phyloP scores from a whole-genome alignment of 2,797 vertebrate genomes.

The Sparus aurata region DNA sequence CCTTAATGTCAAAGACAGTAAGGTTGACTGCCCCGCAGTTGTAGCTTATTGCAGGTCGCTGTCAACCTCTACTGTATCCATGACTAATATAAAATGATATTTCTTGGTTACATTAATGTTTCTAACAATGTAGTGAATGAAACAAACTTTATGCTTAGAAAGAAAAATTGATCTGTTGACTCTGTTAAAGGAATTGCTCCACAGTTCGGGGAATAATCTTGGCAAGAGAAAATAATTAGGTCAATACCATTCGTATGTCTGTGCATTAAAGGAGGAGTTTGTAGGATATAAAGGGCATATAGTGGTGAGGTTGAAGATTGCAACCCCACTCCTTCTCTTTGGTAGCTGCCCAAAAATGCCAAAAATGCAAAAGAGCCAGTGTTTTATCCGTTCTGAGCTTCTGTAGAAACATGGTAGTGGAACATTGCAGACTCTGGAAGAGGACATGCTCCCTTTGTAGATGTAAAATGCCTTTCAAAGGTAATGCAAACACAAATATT shows the following conservation, averaged over 20 bases:
- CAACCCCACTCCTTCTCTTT: too few species aligned
- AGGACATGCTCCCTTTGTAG: too few species aligned
- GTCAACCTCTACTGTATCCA: background rate
- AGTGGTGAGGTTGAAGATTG: too few species aligned
- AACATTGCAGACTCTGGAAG: too few species aligned
- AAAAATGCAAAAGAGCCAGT: too few species aligned
- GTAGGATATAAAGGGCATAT: too few species aligned
- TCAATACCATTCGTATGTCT: background rate
- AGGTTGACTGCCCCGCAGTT: slow-evolving; percentile 1
- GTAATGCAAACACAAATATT: too few species aligned
- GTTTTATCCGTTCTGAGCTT: too few species aligned
- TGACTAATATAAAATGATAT: background rate
- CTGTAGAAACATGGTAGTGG: too few species aligned
- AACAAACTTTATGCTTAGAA: background rate
- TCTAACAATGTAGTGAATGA: background rate
- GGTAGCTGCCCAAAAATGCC: too few species aligned
- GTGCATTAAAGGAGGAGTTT: background rate
- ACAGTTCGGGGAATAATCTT: background rate
- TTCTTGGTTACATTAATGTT: background rate
- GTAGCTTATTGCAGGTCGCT: slow-evolving; percentile 6
- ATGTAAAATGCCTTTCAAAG: too few species aligned
- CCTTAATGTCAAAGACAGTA: slow-evolving; percentile 51
- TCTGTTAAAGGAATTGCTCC: background rate
- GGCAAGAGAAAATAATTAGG: background rate
- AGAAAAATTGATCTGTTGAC: background rate